Percentiles rank a stretch among this genome's conserved stretches.
These are phyloP conservation scores for Serripes groenlandicus DNA, from an alignment of 2,888 invertebrate genomes.

Conservation along the genomic window DNA sequence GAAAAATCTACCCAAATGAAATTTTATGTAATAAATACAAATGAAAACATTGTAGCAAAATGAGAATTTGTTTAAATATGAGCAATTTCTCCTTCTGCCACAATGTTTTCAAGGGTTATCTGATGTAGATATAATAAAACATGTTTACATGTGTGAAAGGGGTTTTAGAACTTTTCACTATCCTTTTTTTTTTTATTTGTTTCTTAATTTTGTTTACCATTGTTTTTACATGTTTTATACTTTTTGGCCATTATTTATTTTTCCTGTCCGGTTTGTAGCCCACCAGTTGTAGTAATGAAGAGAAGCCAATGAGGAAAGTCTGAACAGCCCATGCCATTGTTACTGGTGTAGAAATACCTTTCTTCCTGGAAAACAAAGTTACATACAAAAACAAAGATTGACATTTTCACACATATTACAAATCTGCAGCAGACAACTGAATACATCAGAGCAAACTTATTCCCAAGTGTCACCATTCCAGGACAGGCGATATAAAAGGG, in stretches of 20 bases:
- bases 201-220: background rate
- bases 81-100: background rate
- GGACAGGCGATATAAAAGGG: too few relatives aligned
- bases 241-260: background rate
- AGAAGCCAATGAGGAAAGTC: slow-evolving; percentile 75
- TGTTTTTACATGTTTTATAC: too few relatives aligned
- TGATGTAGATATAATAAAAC: background rate
- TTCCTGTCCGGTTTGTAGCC: slow-evolving; percentile 52
- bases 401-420: too few relatives aligned
- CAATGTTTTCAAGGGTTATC: background rate
- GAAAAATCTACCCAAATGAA: too few relatives aligned
- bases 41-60: background rate
- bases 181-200: background rate
- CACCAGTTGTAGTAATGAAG: slow-evolving; percentile 69
- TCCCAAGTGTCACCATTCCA: too few relatives aligned
- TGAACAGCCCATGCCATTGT: slow-evolving; percentile 73
- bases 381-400: too few relatives aligned
- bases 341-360: slow-evolving; percentile 57
- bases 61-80: background rate
- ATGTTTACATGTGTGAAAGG: background rate
- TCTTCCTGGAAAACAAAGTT: slow-evolving; percentile 69
- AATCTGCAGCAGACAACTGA: too few relatives aligned
- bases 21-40: too few relatives aligned
- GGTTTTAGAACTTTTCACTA: background rate
- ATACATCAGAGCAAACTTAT: too few relatives aligned